Evolutionary conservation across 2,797 vertebrate species (phyloP), one percentile per base, ranked within the genome.

Genomic region (Coregonus sp.): DNA sequence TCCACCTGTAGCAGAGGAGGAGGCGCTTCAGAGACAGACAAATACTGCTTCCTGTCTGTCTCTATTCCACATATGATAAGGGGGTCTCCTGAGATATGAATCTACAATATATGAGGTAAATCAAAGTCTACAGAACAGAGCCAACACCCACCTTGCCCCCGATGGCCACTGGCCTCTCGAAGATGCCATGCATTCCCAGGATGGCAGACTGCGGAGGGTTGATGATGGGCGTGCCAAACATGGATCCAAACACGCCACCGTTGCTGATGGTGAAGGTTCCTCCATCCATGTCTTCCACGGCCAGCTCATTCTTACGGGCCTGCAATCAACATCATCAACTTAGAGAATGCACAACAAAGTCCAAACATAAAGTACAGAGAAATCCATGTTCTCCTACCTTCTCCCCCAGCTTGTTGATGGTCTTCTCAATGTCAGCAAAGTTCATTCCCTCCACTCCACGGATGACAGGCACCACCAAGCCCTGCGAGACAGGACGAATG

Each of bases 181-280:
- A 94, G 91, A 99, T 99, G 87, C 94, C 98, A 5, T 99, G 98
- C 98, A 99, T 99, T 90, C 98, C 98, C 82, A 99, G 87, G 82
- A 99, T 99, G 80, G 98, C 97, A 70, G 98, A 99, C 91, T 99
- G 98, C 0, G 98, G 98, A 0, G 98, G 98, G 86, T 99, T 99
- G 90, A 99, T 99, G 75, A 99, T 99, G 63, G 98, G 98, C 0
- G 98, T 99, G 74, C 98, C 98, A 16, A 99, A 99, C 85, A 99
- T 91, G 0, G 98, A 99, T 69, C 98, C 98, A 66, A 99, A 99
- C 86, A 99, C 97, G 0, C 98, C 98, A 29, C 98, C 98, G 0
- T 99, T 99, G 84, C 98, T 99, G 90, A 99, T 99, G 74, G 98
- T 99, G 87, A 99, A 99, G 75, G 98, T 99, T 72, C 98, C 98